These are phyloP conservation scores for Trematomus loennbergii DNA, from an alignment of 2,113 vertebrate genomes.

Conservation along the genomic window DNA sequence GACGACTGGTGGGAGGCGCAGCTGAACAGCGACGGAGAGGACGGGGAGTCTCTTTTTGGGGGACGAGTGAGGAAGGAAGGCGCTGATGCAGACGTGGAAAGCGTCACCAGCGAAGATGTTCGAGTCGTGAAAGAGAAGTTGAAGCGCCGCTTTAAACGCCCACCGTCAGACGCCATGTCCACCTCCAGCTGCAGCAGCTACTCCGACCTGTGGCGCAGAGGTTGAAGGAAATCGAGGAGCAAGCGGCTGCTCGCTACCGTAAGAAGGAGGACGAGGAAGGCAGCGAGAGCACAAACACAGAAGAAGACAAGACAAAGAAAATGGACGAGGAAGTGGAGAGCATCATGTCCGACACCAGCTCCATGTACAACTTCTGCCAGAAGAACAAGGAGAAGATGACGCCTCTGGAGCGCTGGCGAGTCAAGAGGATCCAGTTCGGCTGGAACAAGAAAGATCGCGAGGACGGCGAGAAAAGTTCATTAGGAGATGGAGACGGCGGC, in stretches of 20 bases:
- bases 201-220: conserved; percentile 91
- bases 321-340: conserved; percentile 88
- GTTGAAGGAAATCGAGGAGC: conserved; percentile 90
- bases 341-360: conserved; percentile 88
- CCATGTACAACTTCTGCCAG: conserved; percentile 94
- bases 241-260: conserved; percentile 84
- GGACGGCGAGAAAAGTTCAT: conserved; percentile 69
- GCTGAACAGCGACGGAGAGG: conserved; percentile 77
- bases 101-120: conserved; percentile 89
- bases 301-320: conserved; percentile 62
- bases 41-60: conserved; percentile 50
- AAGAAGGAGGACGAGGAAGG: conserved; percentile 59
- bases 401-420: conserved; percentile 92
- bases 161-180: conserved; percentile 80
- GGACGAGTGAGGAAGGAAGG: conserved; percentile 58
- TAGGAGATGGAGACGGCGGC: conserved; percentile 72
- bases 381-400: conserved; percentile 93
- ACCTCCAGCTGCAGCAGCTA: conserved; percentile 86
- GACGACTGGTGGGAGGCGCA: conserved; percentile 83
- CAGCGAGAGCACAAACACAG: conserved; percentile 13
- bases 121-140: conserved; percentile 84
- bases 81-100: conserved; percentile 77
- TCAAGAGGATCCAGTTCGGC: conserved; percentile 96
- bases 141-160: conserved; percentile 49
- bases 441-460: conserved; percentile 90